Evolutionary conservation across 2,888 invertebrate species (phyloP).

Genomic region (Sinhomidia bicolor): DNA sequence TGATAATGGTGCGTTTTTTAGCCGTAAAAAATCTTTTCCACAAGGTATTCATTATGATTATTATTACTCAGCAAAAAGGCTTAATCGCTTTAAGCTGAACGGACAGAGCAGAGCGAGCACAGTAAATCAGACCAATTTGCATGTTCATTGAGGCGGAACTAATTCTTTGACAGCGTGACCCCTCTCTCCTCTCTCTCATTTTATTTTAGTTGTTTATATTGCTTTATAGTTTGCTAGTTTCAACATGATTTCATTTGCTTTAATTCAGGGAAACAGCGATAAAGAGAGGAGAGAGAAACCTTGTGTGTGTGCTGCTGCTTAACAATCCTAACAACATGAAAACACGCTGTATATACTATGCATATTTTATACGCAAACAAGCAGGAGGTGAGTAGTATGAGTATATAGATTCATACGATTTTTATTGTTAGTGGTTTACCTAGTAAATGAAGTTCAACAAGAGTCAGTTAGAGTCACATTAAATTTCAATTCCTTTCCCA

Average conservation of each 20-base stretch:
- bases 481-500: constrained; percentile 68
- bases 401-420: constrained; percentile 7
- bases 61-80: constrained; percentile 67
- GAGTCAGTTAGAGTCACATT: constrained; percentile 56
- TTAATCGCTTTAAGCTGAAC: constrained; percentile 68
- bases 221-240: constrained; percentile 35
- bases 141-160: constrained; percentile 76
- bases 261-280: constrained; percentile 58
- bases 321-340: too few species aligned
- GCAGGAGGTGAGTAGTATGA: background rate
- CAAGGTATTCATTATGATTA: constrained; percentile 63
- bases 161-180: constrained; percentile 76
- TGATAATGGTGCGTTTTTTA: constrained; percentile 31
- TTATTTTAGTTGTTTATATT: background rate
- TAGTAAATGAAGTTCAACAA: constrained; percentile 59
- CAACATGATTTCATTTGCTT: constrained; percentile 71
- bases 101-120: constrained; percentile 15
- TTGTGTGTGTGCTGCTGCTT: background rate
- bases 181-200: constrained; percentile 33
- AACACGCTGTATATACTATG: background rate
- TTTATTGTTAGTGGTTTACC: constrained; percentile 25
- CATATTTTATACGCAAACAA: background rate
- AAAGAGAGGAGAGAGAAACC: constrained; percentile 26
- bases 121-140: constrained; percentile 72
- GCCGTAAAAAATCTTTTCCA: constrained; percentile 31